Percentiles rank a stretch among this genome's conserved stretches.
Evolutionary conservation across 1,140 invertebrate genomes (phyloP).

Genomic region (Macrobrachium rosenbergii): DNA sequence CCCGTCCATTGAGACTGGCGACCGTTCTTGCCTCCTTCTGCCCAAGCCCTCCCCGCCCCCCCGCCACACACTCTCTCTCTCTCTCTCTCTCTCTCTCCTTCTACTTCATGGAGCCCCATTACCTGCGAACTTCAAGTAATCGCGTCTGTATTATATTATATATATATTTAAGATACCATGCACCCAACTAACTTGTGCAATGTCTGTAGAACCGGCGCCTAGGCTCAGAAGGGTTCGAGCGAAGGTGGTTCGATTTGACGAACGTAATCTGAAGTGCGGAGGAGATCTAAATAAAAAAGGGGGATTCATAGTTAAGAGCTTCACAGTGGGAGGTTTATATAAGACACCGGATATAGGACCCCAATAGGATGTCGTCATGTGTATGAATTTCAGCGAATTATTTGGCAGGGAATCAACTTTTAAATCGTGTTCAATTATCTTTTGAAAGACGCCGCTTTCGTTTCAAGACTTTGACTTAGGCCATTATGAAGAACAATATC

Average conservation of each 20-base stretch:
- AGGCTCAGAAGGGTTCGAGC: no score
- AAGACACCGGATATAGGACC: conserved; percentile 8
- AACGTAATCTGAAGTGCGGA: no score
- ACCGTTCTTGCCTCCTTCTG: conserved; percentile 49
- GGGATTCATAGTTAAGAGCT: conserved; percentile 10
- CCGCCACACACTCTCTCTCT: conserved; percentile 23
- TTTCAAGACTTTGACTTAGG: background rate
- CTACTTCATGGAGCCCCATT: background rate
- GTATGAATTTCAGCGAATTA: no score
- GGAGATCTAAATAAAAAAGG: background rate
- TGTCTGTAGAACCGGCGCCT: no score
- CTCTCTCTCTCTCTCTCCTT: background rate
- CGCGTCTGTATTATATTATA: no score
- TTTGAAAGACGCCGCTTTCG: background rate
- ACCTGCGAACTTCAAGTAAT: background rate
- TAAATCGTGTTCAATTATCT: background rate
- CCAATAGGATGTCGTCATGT: background rate
- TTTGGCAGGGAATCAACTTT: no score
- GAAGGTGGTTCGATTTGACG: no score
- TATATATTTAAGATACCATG: no score
- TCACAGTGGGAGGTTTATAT: conserved; percentile 6
- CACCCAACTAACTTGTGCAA: no score
- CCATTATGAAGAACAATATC: conserved; percentile 33
- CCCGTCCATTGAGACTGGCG: conserved; percentile 48
- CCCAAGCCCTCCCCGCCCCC: conserved; percentile 20